Conservation (phyloP, 1,140 invertebrate genomes). For the Argopecten irradians region DNA sequence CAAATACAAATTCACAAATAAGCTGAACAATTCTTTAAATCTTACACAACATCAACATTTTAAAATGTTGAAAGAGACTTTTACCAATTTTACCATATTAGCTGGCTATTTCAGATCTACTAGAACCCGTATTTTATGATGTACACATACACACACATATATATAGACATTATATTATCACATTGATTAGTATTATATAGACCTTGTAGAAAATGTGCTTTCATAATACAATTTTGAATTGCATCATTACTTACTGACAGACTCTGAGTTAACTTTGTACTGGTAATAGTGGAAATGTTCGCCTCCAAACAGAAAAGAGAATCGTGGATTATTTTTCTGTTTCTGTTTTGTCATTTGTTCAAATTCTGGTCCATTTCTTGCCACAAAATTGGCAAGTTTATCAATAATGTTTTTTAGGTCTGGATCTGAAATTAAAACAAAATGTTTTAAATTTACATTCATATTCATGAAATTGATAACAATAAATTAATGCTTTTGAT, state of each 20-base stretch:
- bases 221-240: too few species aligned
- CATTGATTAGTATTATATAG: too few species aligned
- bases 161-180: too few species aligned
- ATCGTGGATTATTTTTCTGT: constrained; percentile 97
- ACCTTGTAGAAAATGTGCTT: too few species aligned
- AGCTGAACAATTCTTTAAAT: too few species aligned
- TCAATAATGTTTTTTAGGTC: constrained; percentile 98
- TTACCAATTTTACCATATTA: too few species aligned
- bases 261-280: constrained; percentile 88
- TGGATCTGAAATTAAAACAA: constrained; percentile 82
- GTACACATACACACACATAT: too few species aligned
- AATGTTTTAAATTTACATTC: background rate
- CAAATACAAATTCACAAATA: too few species aligned
- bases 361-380: constrained; percentile 98
- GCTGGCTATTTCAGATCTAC: too few species aligned
- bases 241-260: constrained; percentile 69
- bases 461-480: background rate
- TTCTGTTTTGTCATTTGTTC: constrained; percentile 99
- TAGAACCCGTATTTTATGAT: too few species aligned
- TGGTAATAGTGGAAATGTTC: constrained; percentile 98
- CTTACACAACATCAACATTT: too few species aligned
- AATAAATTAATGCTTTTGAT: background rate
- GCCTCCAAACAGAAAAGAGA: constrained; percentile 97
- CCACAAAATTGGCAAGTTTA: constrained; percentile 98
- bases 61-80: too few species aligned